Percentiles rank a stretch among this genome's conserved stretches.
Evolutionary conservation across 2,797 vertebrate species (phyloP).

Genomic region (Rhabdophis nuchalis): DNA sequence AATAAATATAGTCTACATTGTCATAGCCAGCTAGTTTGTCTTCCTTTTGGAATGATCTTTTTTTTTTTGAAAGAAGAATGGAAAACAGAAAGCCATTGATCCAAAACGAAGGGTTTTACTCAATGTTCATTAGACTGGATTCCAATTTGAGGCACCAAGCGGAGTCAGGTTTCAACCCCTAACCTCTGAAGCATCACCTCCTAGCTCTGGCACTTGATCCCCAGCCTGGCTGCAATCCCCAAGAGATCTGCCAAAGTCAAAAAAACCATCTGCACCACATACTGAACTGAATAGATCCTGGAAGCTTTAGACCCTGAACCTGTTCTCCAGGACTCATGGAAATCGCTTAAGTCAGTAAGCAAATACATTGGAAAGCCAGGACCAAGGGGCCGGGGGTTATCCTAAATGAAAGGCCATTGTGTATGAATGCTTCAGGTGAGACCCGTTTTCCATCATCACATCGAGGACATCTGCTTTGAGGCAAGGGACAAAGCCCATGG

Average conservation of each 20-base stretch:
- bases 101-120: background rate
- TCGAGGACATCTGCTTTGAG: background rate
- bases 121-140: background rate
- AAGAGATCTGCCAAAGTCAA: background rate
- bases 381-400: background rate
- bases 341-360: background rate
- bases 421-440: background rate
- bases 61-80: background rate
- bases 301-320: background rate
- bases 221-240: background rate
- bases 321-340: background rate
- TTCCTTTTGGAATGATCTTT: background rate
- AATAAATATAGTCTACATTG: background rate
- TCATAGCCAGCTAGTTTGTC: background rate
- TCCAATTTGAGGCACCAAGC: background rate
- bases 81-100: background rate
- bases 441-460: background rate
- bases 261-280: background rate
- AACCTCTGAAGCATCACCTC: background rate
- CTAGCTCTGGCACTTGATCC: background rate
- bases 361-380: background rate
- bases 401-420: background rate
- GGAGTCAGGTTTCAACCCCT: background rate
- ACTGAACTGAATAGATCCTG: background rate
- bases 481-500: background rate